Conservation (phyloP, 92 coral and sea anemone species). For the Virgularia gustaviana region DNA sequence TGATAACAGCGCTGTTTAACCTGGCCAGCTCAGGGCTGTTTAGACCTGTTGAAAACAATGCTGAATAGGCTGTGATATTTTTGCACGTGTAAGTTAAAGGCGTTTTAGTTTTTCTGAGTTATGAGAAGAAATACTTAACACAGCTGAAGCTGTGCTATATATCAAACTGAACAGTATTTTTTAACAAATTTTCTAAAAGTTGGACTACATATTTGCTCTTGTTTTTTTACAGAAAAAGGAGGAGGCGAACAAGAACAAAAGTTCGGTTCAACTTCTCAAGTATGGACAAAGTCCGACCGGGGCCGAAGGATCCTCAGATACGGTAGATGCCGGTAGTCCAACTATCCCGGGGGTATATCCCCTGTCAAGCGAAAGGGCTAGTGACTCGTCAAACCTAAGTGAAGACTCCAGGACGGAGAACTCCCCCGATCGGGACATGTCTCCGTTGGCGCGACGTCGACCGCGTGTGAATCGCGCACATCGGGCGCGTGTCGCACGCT, state of each 20-base stretch:
- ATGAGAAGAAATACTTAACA: no score
- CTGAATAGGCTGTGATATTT: no score
- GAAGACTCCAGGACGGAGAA: conserved; percentile 11
- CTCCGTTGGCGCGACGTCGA: conserved; percentile 39
- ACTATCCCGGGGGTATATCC: conserved; percentile 37
- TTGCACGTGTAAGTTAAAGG: no score
- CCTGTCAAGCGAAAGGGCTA: conserved; percentile 51
- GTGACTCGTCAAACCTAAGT: conserved; percentile 56
- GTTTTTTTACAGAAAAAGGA: conserved; percentile 96
- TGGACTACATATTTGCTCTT: no score
- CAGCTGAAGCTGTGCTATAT: no score
- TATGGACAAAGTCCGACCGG: conserved; percentile 61
- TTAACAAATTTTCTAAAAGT: no score
- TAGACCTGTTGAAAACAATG: no score
- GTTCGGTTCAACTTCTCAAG: conserved; percentile 69
- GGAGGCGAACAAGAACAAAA: conserved; percentile 51
- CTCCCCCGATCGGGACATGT: conserved; percentile 36
- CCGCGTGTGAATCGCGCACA: conserved; percentile 27
- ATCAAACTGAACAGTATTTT: no score
- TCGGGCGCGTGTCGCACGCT: conserved; percentile 25
- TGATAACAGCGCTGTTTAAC: no score
- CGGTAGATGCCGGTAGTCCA: conserved; percentile 44
- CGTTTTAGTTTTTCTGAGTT: no score
- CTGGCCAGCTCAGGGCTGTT: no score
- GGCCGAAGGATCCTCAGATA: conserved; percentile 58